phyloP scores from a whole-genome alignment of 2,113 vertebrate genomes.

The Chunga burmeisteri region DNA sequence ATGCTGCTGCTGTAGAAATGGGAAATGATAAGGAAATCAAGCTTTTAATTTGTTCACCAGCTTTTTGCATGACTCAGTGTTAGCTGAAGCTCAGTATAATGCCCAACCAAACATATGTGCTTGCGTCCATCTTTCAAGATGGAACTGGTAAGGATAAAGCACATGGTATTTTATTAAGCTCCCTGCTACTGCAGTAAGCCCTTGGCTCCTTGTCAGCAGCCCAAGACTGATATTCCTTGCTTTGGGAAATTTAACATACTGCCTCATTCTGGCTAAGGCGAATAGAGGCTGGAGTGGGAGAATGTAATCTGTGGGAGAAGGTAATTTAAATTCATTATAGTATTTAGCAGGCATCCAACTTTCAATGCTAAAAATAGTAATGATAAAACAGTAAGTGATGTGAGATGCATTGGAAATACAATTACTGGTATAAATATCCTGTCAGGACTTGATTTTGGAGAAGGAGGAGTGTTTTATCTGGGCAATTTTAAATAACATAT shows the following conservation, averaged over 20 bases:
- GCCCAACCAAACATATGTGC: neutral
- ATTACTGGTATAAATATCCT: neutral
- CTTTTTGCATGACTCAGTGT: neutral
- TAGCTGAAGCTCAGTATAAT: neutral
- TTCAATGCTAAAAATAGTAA: neutral
- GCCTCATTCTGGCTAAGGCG: neutral
- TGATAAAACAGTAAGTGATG: neutral
- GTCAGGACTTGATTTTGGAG: neutral
- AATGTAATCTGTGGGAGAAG: neutral
- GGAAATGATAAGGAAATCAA: neutral
- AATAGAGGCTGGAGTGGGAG: neutral
- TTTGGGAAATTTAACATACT: neutral
- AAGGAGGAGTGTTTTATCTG: neutral
- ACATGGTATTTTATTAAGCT: neutral
- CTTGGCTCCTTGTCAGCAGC: neutral
- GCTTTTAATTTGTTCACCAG: neutral
- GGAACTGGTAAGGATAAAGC: neutral
- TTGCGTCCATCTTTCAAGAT: neutral
- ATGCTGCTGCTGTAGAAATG: neutral
- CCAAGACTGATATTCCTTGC: neutral
- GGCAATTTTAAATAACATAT: neutral
- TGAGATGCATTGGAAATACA: neutral
- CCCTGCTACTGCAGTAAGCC: neutral
- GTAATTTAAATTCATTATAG: neutral
- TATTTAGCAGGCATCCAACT: neutral